Percentiles rank a stretch among this genome's conserved stretches.
These are phyloP conservation scores for Campaea margaritaria DNA, from an alignment of 2,888 invertebrate genomes.

Conservation along the genomic window DNA sequence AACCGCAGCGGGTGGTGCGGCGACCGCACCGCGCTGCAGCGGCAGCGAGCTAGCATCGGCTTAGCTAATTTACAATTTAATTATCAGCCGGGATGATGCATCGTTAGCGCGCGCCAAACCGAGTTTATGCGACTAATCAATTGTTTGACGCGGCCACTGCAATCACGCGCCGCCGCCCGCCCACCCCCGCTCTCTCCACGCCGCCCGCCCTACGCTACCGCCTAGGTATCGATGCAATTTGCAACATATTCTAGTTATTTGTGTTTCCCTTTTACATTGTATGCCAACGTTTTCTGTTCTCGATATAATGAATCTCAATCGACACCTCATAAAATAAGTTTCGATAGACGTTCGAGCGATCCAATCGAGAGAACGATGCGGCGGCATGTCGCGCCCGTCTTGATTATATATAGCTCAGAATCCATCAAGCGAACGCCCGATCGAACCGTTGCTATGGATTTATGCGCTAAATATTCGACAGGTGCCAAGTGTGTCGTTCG, in stretches of 20 bases:
- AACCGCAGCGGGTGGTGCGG: constrained; percentile 46
- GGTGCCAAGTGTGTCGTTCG: constrained; percentile 86
- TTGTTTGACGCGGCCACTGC: constrained; percentile 84
- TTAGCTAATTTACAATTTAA: constrained; percentile 85
- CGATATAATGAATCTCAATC: constrained; percentile 60
- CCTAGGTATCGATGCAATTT: constrained; percentile 19
- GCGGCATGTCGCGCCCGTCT: constrained; percentile 73
- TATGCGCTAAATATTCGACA: constrained; percentile 85
- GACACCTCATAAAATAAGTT: constrained; percentile 65
- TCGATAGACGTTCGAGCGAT: constrained; percentile 68
- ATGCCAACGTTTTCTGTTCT: constrained; percentile 25
- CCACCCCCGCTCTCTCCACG: constrained; percentile 40
- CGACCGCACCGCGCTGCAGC: constrained; percentile 54
- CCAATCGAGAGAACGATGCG: constrained; percentile 79
- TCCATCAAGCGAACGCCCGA: constrained; percentile 78
- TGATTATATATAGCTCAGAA: constrained; percentile 84
- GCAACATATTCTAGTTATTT: constrained; percentile 24
- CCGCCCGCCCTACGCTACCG: constrained; percentile 34
- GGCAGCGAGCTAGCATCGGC: constrained; percentile 74
- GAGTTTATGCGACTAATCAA: constrained; percentile 85
- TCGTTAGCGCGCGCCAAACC: constrained; percentile 84
- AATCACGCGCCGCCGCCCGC: constrained; percentile 74
- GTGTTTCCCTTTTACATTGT: constrained; percentile 25
- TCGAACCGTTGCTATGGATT: constrained; percentile 82
- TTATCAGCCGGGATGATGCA: constrained; percentile 84